Conservation (phyloP, 2,797 vertebrate species). For the Phyllotis vaccarum region DNA sequence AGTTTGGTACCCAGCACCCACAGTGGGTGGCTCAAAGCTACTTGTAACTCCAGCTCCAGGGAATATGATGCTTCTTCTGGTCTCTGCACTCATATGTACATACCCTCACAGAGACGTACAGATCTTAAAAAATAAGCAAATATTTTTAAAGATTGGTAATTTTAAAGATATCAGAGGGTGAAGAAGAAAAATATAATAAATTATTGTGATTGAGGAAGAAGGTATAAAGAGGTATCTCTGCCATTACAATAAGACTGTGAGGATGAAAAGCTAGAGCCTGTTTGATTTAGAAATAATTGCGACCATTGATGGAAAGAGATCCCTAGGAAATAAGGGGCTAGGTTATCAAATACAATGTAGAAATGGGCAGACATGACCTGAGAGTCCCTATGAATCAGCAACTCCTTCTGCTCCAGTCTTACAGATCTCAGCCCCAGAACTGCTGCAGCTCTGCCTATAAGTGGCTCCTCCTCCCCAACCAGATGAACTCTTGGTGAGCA, state of each 20-base stretch:
- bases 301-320: neutral
- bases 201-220: neutral
- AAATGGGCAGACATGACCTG: neutral
- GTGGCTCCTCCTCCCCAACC: neutral
- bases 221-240: neutral
- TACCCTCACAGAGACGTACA: neutral
- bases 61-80: neutral
- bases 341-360: neutral
- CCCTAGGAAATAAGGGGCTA: neutral
- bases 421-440: neutral
- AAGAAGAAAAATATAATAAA: neutral
- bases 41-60: neutral
- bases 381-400: neutral
- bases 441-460: neutral
- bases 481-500: neutral
- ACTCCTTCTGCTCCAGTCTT: accelerated
- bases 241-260: neutral
- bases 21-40: neutral
- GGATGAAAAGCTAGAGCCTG: neutral
- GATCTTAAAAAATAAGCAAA: too few relatives aligned
- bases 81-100: neutral
- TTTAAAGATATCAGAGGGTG: neutral
- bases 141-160: neutral
- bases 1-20: neutral
- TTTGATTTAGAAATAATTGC: neutral